Percentiles rank a stretch among this genome's conserved stretches.
Evolutionary conservation across 2,797 vertebrate species (phyloP).

Genomic region (Eutrigla gurnardus): DNA sequence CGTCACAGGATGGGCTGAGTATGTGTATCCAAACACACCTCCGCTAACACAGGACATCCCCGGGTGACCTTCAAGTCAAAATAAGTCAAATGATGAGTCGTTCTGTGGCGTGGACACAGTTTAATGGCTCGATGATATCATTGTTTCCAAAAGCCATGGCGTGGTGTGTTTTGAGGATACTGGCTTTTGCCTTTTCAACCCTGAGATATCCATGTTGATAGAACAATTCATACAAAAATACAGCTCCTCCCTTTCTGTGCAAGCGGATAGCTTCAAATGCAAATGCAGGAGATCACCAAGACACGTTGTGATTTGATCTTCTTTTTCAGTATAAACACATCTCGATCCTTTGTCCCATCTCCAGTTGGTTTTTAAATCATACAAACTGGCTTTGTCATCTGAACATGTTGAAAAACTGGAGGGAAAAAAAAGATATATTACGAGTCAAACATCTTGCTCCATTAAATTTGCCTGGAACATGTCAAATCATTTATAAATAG

Average conservation of each 20-base stretch:
- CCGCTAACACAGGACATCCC: constrained; percentile 67
- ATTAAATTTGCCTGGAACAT: not conserved
- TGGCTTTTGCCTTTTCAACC: constrained; percentile 14
- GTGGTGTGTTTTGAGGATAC: constrained; percentile 12
- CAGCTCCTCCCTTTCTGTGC: not conserved
- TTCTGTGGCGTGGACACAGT: constrained; percentile 15
- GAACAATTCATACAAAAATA: not conserved
- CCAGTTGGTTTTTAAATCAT: not conserved
- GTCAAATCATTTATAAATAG: not conserved
- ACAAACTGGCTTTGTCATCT: not conserved
- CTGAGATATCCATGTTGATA: not conserved
- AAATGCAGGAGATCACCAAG: no score
- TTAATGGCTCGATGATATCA: constrained; percentile 46
- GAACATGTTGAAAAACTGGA: no score
- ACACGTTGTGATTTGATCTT: no score
- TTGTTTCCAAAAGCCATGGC: constrained; percentile 43
- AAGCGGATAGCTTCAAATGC: no score
- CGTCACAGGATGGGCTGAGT: constrained; percentile 77
- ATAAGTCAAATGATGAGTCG: constrained; percentile 53
- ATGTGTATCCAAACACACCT: constrained; percentile 68
- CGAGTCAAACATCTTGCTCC: not conserved
- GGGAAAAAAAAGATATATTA: no score
- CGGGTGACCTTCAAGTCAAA: constrained; percentile 65
- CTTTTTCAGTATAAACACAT: no score
- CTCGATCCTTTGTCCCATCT: not conserved